Evolutionary conservation across 2,888 invertebrate genomes (phyloP), one percentile per base, ranked within the genome.

Genomic region (Agonopterix subpropinquella): DNA sequence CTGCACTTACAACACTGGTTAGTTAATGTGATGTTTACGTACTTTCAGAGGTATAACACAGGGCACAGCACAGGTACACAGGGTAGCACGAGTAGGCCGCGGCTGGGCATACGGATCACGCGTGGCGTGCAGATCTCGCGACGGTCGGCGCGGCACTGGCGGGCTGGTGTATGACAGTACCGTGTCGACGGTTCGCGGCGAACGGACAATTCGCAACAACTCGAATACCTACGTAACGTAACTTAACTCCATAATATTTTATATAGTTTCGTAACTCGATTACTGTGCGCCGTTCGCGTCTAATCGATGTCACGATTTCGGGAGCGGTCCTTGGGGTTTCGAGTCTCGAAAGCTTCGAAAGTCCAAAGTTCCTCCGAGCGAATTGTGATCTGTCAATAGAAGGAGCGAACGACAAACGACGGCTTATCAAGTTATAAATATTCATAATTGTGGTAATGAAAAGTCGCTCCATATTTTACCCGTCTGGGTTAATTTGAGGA

Each of bases 171-270:
- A n/a, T 7, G 39, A 39, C 39, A n/a, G 10, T 9, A 1, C 8
- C 41, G 41, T 13, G 11, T 8, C 36, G 47, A 9, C 46, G 47
- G 9, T 35, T 18, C 53, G 62, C 57, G 49, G 70, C 73, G 71
- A 76, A 57, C 74, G 77, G 70, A 64, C 73, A 73, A 73, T 77
- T 78, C 78, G 80, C 82, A 80, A 82, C 77, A 67, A 65, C 47
- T 48, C 45, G 35, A 63, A 74, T 73, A 73, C 73, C 73, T 73
- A 71, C 70, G 28, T 73, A 76, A 77, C 80, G 80, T 80, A 85
- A 87, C 83, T 82, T 81, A 83, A 83, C 78, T 80, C 81, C 77
- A 79, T 80, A 80, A 82, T 82, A 82, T 80, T 81, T 82, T 82
- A 28, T 28, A 82, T 82, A 83, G 78, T 87, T 86, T 85, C 83